Evolutionary conservation across 1,140 invertebrate genomes (phyloP), one percentile per base, ranked within the genome.

Genomic region (Lepidurus packardi): DNA sequence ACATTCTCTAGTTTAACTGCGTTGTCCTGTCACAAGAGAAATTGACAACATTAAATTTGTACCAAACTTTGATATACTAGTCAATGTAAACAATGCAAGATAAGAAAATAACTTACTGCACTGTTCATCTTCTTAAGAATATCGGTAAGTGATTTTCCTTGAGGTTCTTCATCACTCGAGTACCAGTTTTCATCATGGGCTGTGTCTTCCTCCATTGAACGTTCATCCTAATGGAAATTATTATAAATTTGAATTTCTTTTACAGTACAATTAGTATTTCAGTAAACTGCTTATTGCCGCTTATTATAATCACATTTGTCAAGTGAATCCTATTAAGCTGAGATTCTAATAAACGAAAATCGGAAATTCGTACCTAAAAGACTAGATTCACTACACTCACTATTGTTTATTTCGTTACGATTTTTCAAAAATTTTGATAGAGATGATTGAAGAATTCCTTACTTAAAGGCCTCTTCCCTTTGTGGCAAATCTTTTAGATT

Each of bases 91-190:
- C 3, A 13, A 42, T 7, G 16, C 7, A 16, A 75, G 6, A 42
- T 16, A 42, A 42, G 16, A 34, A 80, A 78, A 1, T 13, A 43
- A 80, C 53, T 75, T 80, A 79, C 82, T 80, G 44, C 73, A 73
- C 80, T 83, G 77, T 43, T 81, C 73, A 84, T 78, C 53, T 83
- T 84, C 44, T 83, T 83, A 2, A 84, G 79, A 5, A 84, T 82
- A 80, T 81, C 80, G n/a, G 83, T 81, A 11, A 84, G 73, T 73
- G 82, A 82, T 24, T 80, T 78, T 77, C 86, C 82, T 43, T 79
- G 77, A 78, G 81, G 85, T 44, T 92, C 90, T 80, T 92, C 90
- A 76, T 93, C 91, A 81, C 91, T 91, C 0, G 91, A 92, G 83
- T 92, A 93, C 91, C 92, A 92, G 82, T 92, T 90, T 79, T 92